A percentile compares a stretch with the other conserved stretches of the same genome.
Conservation (phyloP, 2,888 invertebrate species). For the Nasonovia ribisnigri region DNA sequence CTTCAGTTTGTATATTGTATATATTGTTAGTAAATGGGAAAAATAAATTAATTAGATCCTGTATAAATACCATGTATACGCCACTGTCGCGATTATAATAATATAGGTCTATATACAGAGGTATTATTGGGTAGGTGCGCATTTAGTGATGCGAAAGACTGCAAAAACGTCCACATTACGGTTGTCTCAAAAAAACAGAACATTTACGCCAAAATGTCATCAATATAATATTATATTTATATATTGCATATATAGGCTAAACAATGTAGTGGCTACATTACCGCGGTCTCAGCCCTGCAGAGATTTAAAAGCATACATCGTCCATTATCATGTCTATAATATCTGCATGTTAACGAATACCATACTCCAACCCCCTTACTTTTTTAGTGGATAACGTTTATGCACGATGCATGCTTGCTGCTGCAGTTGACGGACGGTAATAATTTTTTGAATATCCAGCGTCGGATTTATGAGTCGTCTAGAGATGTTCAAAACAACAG, state of each 20-base stretch:
- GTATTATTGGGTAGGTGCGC: background rate
- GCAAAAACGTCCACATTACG: background rate
- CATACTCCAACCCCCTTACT: background rate
- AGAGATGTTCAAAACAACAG: background rate
- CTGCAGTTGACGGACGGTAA: background rate
- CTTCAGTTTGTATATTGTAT: background rate
- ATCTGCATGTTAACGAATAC: background rate
- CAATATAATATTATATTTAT: background rate
- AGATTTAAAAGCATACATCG: background rate
- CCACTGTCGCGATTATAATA: background rate
- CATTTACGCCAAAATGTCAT: background rate
- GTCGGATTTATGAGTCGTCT: background rate
- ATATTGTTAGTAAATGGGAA: background rate
- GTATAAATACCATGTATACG: background rate
- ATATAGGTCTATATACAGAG: background rate
- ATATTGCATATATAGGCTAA: background rate
- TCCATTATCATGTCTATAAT: background rate
- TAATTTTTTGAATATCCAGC: background rate
- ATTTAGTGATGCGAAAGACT: background rate
- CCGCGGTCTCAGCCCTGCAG: background rate
- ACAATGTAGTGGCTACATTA: background rate
- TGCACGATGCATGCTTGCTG: background rate
- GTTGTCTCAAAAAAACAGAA: background rate
- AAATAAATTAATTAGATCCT: background rate
- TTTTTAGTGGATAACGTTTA: background rate